phyloP scores from a whole-genome alignment of 2,797 vertebrate species.

The Pachyuromys duprasi region DNA sequence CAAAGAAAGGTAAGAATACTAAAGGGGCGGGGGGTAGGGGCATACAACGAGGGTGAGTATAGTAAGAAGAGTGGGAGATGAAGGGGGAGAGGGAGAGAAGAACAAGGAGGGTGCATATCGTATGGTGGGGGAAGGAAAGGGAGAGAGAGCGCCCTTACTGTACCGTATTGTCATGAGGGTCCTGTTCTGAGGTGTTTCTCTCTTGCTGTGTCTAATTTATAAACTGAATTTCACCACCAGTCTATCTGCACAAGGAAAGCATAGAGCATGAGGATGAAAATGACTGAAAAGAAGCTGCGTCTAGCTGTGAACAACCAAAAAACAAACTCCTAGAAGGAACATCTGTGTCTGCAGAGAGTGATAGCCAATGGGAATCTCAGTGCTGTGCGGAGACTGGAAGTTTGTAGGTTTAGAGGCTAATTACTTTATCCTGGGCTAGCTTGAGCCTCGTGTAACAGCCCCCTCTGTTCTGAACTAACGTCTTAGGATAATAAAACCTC shows the following conservation, averaged over 20 bases:
- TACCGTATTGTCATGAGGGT: neutral
- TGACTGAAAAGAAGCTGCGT: neutral
- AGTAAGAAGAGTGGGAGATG: neutral
- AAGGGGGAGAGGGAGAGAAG: neutral
- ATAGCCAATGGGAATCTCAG: neutral
- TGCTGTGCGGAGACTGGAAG: neutral
- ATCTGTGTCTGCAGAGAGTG: neutral
- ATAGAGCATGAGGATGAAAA: no score
- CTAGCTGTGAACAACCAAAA: neutral
- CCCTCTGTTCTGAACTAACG: neutral
- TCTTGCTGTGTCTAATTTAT: neutral
- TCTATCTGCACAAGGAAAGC: neutral
- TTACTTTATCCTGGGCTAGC: neutral
- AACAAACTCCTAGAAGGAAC: neutral
- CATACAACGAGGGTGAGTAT: neutral
- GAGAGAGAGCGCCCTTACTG: neutral
- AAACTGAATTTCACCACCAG: neutral
- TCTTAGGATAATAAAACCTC: neutral
- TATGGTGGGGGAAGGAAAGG: neutral
- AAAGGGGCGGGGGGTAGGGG: neutral
- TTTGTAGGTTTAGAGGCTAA: neutral
- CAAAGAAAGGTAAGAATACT: neutral
- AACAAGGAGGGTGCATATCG: neutral
- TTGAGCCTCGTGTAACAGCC: neutral
- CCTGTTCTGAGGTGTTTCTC: neutral